Evolutionary conservation across 1,140 invertebrate species (phyloP), one percentile per base, ranked within the genome.

Genomic region (Ips typographus): DNA sequence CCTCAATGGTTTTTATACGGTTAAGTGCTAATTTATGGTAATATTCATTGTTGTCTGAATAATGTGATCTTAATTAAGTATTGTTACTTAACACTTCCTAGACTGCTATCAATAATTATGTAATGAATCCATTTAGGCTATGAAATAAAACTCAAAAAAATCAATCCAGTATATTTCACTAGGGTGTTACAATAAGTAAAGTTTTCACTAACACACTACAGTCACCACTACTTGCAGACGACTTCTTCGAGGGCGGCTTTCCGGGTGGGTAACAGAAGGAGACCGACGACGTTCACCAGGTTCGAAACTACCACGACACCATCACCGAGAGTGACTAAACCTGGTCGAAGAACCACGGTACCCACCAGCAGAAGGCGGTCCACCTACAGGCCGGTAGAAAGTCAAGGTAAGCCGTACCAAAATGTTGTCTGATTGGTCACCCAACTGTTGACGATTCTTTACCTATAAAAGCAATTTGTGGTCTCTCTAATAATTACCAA

Each of bases 331-430:
- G 44, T 67, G 64, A 77, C 74, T 72, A 74, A 70, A 67, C 36
- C 72, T 8, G 65, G 43, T 42, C 70, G 72, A 43, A 75, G 75
- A 69, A 73, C 65, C 74, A 43, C n/a, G 42, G 38, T 68, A 61
- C 47, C 70, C 51, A 47, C 8, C 63, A 71, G 69, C 55, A 71
- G 47, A 59, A 66, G 37, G 36, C 71, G 65, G 69, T 22, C 63
- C 57, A 68, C 62, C 65, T 40, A 8, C 60, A 72, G 68, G 38
- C 66, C 56, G 49, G 65, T 75, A 76, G 73, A 76, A 76, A 76
- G 73, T 73, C 75, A 74, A 76, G 75, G 75, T 76, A 59, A 76
- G 73, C 65, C 38, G 47, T 1, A 60, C n/a, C 2, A 41, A 4
- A 37, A 39, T 57, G 55, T 22, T 22, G 22, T 22, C 0, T 22